phyloP scores from a whole-genome alignment of 1,140 invertebrate genomes.

The Neomicropteryx cornuta region DNA sequence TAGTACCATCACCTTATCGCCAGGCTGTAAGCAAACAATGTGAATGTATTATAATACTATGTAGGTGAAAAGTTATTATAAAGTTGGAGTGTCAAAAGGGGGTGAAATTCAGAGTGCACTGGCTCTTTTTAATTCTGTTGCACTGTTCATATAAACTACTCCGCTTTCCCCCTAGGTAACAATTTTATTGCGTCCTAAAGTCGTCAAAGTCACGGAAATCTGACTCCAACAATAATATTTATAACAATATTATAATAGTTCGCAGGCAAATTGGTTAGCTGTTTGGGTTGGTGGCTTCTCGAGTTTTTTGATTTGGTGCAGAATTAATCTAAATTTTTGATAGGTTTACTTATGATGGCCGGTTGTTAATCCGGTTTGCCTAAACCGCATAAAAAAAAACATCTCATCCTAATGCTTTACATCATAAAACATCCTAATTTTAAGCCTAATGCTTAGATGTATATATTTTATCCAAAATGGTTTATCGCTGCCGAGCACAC shows the following conservation, averaged over 20 bases:
- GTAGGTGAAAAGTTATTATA: constrained; percentile 1
- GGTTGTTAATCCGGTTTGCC: background rate
- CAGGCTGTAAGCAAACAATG: constrained; percentile 45
- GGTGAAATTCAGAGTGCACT: too few species aligned
- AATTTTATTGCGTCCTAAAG: too few species aligned
- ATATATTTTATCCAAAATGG: background rate
- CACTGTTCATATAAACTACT: too few species aligned
- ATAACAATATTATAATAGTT: too few species aligned
- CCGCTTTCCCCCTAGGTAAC: too few species aligned
- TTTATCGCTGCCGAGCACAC: background rate
- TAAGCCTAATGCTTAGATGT: background rate
- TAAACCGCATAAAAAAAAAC: background rate
- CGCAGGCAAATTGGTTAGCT: background rate
- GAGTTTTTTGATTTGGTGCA: background rate
- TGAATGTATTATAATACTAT: constrained; percentile 3
- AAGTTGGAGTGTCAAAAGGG: background rate
- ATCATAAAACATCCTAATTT: background rate
- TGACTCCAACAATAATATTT: too few species aligned
- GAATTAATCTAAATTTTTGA: background rate
- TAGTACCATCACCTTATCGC: constrained; percentile 73
- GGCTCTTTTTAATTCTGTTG: too few species aligned
- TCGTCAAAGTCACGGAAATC: too few species aligned
- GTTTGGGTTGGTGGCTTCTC: background rate
- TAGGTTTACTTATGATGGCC: background rate
- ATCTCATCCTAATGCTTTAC: background rate